These are phyloP conservation scores for Tokudaia muenninki DNA, from an alignment of 2,797 vertebrate genomes.

Conservation along the genomic window DNA sequence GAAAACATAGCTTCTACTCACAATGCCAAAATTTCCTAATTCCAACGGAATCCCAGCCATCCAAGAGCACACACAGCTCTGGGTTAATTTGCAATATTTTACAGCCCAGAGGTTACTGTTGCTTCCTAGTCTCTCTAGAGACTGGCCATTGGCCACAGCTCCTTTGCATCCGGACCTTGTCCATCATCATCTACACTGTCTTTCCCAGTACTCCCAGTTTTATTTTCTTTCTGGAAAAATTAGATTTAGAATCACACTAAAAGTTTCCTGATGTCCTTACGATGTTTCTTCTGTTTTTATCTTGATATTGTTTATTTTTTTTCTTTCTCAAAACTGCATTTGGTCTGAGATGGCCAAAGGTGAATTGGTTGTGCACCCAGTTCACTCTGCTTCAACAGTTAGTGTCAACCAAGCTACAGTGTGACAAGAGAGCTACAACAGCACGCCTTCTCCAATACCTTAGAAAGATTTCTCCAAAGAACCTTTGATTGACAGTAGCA, in stretches of 20 bases:
- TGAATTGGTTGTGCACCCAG: not conserved
- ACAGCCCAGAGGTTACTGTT: not conserved
- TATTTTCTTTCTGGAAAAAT: not conserved
- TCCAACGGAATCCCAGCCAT: constrained; percentile 29
- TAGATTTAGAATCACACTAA: constrained; percentile 33
- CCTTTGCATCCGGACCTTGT: not conserved
- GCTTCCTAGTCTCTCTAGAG: not conserved
- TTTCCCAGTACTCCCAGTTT: not conserved
- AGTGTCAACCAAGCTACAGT: not conserved
- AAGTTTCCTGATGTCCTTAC: not conserved
- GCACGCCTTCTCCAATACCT: not conserved
- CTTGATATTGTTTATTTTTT: not conserved
- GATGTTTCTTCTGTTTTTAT: not conserved
- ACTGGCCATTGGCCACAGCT: not conserved
- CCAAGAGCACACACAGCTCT: not conserved
- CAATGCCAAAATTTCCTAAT: constrained; percentile 11
- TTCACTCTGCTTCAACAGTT: not conserved
- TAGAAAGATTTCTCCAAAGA: constrained; percentile 4
- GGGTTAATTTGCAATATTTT: not conserved
- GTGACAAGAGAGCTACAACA: not conserved
- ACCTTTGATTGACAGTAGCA: not conserved
- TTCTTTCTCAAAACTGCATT: not conserved
- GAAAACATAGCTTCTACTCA: not conserved
- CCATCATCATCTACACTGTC: not conserved
- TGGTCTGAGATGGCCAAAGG: too few relatives aligned